phyloP scores from a whole-genome alignment of 2,888 invertebrate species.

The Rosalia funebris region DNA sequence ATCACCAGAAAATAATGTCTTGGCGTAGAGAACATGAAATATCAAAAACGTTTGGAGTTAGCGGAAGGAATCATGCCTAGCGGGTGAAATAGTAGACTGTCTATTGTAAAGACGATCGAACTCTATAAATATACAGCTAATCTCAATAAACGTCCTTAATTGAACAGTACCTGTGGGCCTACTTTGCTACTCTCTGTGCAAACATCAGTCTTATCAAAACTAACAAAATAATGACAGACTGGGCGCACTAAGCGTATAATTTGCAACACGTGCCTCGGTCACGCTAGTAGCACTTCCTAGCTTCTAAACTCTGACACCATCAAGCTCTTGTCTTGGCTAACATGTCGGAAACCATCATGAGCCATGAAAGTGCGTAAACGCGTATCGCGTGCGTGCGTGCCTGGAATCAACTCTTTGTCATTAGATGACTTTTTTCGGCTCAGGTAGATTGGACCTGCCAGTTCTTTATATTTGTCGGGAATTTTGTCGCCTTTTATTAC shows the following conservation, averaged over 20 bases:
- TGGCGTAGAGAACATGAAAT: too few relatives aligned
- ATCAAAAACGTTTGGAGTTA: too few relatives aligned
- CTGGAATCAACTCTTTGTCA: constrained; percentile 25
- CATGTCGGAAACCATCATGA: constrained; percentile 1
- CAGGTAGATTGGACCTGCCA: neutral
- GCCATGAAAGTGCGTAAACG: constrained; percentile 25
- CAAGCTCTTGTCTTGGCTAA: constrained; percentile 4
- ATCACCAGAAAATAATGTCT: too few relatives aligned
- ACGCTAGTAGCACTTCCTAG: constrained; percentile 34
- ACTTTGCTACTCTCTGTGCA: constrained; percentile 16
- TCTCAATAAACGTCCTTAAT: too few relatives aligned
- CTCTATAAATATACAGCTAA: too few relatives aligned
- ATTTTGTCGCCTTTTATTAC: too few relatives aligned
- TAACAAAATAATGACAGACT: constrained; percentile 13
- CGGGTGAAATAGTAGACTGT: too few relatives aligned
- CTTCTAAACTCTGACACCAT: constrained; percentile 7
- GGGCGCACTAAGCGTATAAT: constrained; percentile 25
- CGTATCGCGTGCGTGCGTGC: constrained; percentile 35
- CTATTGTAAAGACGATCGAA: too few relatives aligned
- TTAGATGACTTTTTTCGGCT: constrained; percentile 17
- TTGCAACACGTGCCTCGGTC: constrained; percentile 41
- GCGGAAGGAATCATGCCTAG: too few relatives aligned
- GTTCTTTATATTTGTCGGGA: neutral
- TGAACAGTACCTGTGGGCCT: too few relatives aligned
- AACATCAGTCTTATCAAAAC: constrained; percentile 27